Evolutionary conservation across 2,113 vertebrate species (phyloP).

Genomic region (Calonectris borealis): DNA sequence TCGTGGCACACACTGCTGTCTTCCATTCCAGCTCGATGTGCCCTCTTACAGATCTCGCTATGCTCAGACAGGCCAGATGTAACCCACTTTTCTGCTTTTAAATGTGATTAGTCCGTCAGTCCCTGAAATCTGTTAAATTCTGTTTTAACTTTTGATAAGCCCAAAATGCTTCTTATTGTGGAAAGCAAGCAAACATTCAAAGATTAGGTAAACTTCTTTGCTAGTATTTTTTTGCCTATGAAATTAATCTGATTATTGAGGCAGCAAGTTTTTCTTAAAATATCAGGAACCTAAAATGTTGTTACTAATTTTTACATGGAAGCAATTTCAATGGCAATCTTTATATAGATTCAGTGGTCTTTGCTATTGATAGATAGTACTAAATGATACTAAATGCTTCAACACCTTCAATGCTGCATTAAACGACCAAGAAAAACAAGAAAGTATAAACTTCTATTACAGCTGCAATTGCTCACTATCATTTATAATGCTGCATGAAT

Average conservation of each 20-base stretch:
- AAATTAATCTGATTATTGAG: background rate
- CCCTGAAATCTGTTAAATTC: background rate
- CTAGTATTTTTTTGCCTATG: background rate
- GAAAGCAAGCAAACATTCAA: background rate
- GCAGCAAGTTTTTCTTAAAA: background rate
- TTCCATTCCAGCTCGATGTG: background rate
- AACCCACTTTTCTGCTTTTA: background rate
- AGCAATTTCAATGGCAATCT: background rate
- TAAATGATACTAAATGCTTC: background rate
- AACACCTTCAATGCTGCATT: background rate
- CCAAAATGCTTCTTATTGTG: background rate
- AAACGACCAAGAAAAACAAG: background rate
- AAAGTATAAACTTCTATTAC: background rate
- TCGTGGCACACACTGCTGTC: accelerated
- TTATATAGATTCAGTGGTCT: background rate
- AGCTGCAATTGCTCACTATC: background rate
- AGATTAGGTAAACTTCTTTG: background rate
- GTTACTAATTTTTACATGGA: background rate
- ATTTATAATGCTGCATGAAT: background rate
- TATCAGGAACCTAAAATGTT: background rate
- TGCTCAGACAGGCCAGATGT: background rate
- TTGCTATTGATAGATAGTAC: background rate
- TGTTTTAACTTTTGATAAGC: background rate
- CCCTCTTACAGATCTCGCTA: background rate
- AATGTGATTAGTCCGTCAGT: background rate